Conservation (phyloP, 2,113 vertebrate genomes). For the Hyaena hyaena region DNA sequence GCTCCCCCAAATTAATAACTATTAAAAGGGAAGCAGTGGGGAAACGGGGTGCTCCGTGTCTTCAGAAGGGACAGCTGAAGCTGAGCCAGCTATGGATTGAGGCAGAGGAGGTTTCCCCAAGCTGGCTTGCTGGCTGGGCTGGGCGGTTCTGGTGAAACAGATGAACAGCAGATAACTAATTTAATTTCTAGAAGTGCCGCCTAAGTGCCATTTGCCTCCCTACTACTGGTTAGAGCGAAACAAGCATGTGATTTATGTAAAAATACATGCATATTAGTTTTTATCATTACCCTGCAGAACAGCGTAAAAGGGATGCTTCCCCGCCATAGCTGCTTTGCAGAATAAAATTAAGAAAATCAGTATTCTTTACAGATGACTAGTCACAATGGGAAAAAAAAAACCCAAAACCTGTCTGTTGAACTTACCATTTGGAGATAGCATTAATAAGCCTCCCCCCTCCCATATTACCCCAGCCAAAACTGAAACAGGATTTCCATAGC, state of each 20-base stretch:
- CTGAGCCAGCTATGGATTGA: not conserved
- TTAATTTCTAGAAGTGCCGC: slow-evolving; percentile 56
- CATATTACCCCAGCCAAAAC: not conserved
- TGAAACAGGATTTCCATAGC: slow-evolving; percentile 16
- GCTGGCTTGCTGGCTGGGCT: not conserved
- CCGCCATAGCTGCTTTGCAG: not conserved
- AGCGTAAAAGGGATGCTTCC: slow-evolving; percentile 47
- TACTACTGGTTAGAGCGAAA: slow-evolving; percentile 45
- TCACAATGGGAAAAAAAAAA: not conserved
- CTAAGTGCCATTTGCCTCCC: slow-evolving; percentile 47
- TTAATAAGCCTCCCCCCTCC: not conserved
- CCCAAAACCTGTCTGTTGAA: not conserved
- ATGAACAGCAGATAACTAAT: slow-evolving; percentile 37
- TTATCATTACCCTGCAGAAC: slow-evolving; percentile 41
- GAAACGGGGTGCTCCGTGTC: not conserved
- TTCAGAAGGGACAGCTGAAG: not conserved
- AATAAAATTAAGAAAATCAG: slow-evolving; percentile 69
- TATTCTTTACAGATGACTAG: slow-evolving; percentile 47
- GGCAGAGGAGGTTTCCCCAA: not conserved
- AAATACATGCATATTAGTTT: slow-evolving; percentile 58
- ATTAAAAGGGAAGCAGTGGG: not conserved
- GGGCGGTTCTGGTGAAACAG: not conserved
- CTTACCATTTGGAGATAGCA: slow-evolving; percentile 24
- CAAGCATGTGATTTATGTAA: slow-evolving; percentile 60
- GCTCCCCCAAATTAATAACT: no score